Base-by-base conservation (phyloP, 2,888 invertebrate species). In the Caenorhabditis uteleia region DNA sequence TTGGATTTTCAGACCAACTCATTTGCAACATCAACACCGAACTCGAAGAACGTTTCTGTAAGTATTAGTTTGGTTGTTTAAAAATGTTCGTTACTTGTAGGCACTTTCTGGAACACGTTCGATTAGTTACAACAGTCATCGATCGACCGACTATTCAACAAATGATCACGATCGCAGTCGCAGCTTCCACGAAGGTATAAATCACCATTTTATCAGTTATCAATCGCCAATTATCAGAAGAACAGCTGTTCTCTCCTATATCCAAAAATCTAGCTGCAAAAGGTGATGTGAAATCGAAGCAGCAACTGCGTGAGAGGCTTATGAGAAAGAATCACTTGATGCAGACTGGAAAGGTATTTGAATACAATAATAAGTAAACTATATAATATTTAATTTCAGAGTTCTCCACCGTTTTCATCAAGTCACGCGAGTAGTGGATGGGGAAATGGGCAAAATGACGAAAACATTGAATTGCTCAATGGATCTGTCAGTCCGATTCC, bases 291-390 rank as follows among this genome's bases (percentile, higher is more conserved):
- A 54, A 39, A 12, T 66, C 71, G 10, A 68, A 70, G 31, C 74
- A 74, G 40, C 57, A 67, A 18, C 50, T 75, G 14, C 36, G 75
- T 18, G 75, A 75, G 49, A 54, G 75, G 3, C 46, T 75, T 12
- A 49, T 75, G 23, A 57, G 70, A 44, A 75, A 73, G 44, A 47
- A 45, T n/a, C n/a, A n/a, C 2, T 10, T 66, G 14, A 48, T 36
- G 21, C 33, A n/a, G 2, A 20, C 36, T 10, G 33, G 29, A 3
- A 25, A 31, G 6, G 38, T 18, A 26, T 16, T 10, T 18, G 14
- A 21, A 20, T 36, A 23, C 14, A 44, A 45, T 20, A 7, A 31
- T n/a, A n/a, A n/a, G n/a, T n/a, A n/a, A n/a, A n/a, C n/a, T n/a
- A n/a, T n/a, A n/a, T n/a, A n/a, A n/a, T n/a, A n/a, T n/a, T n/a